Percentiles rank a stretch among this genome's conserved stretches.
Conservation (phyloP, 92 coral and sea anemone species). For the Scolanthus callimorphus region DNA sequence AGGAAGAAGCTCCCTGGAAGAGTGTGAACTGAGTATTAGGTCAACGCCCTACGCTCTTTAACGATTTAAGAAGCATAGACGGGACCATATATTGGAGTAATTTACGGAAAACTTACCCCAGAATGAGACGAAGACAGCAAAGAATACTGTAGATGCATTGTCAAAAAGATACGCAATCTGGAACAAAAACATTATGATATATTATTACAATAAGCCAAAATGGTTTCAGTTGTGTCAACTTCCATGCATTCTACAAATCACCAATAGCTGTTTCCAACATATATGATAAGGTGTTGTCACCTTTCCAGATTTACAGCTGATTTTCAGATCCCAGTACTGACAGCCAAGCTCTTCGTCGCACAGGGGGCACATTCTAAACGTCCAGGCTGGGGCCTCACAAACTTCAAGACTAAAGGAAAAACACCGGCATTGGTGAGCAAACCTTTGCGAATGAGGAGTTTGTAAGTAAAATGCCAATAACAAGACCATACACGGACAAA, state of each 20-base stretch:
- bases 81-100: too few species aligned
- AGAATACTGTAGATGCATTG: conserved; percentile 94
- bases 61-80: too few species aligned
- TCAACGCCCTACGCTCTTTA: too few species aligned
- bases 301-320: conserved; percentile 93
- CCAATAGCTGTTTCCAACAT: too few species aligned
- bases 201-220: background rate
- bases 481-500: too few species aligned
- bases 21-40: too few species aligned
- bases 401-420: conserved; percentile 95
- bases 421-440: too few species aligned
- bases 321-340: conserved; percentile 83
- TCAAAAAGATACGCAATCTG: conserved; percentile 95
- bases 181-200: background rate
- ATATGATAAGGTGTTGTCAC: too few species aligned
- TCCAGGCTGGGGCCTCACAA: conserved; percentile 81
- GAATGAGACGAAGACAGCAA: conserved; percentile 95
- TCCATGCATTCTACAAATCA: background rate
- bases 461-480: too few species aligned
- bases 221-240: background rate
- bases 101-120: conserved; percentile 86
- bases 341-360: conserved; percentile 97
- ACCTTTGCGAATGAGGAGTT: too few species aligned
- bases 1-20: conserved; percentile 82
- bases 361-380: conserved; percentile 95